These are phyloP conservation scores for Calypte anna DNA, from an alignment of 2,113 vertebrate species.

Conservation along the genomic window DNA sequence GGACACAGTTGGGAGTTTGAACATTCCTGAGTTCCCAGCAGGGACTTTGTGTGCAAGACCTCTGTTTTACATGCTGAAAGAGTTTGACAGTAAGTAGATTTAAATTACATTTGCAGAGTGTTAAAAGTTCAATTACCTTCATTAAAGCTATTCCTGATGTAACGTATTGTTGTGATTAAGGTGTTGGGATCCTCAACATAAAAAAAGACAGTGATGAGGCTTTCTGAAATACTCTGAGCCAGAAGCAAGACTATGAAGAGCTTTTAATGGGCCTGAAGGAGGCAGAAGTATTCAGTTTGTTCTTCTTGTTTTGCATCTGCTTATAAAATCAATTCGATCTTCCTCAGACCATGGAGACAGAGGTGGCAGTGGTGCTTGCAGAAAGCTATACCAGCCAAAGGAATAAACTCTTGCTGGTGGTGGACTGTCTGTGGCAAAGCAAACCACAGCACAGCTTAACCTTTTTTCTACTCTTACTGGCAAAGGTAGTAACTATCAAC, in stretches of 20 bases:
- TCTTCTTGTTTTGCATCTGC: not conserved
- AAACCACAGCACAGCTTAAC: not conserved
- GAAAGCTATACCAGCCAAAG: not conserved
- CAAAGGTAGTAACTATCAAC: not conserved
- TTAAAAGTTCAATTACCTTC: not conserved
- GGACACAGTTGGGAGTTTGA: not conserved
- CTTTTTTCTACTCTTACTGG: not conserved
- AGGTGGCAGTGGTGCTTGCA: not conserved
- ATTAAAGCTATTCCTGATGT: not conserved
- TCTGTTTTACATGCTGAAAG: not conserved
- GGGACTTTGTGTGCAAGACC: not conserved
- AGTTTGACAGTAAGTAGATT: not conserved
- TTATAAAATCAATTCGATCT: not conserved
- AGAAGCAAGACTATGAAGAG: not conserved
- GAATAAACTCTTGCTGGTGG: not conserved
- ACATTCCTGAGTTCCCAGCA: not conserved
- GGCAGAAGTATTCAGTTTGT: not conserved
- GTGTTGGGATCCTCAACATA: not conserved
- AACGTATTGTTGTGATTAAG: not conserved
- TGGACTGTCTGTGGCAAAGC: not conserved
- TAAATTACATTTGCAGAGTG: not conserved
- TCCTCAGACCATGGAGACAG: not conserved
- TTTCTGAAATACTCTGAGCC: not conserved
- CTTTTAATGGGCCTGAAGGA: not conserved
- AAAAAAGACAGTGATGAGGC: not conserved